Evolutionary conservation across 2,888 invertebrate species (phyloP), one percentile per base, ranked within the genome.

Genomic region (Ornithoptera priamus): DNA sequence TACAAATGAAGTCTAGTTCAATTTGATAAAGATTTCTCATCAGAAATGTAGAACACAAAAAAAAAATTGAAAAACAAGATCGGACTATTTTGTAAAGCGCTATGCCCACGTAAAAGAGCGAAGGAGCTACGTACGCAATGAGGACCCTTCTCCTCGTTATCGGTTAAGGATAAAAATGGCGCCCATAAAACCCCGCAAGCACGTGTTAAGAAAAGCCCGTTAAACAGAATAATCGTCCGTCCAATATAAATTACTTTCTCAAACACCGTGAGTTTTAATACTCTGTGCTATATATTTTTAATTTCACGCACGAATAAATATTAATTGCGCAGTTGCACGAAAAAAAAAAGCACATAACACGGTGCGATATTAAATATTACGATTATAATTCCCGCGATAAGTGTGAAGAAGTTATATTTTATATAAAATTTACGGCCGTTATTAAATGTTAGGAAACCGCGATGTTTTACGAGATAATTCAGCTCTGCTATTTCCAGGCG

Each of bases 301-400:
- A 85, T 85, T 85, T 84, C 85, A 84, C 82, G 85, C 81, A 71
- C 75, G 81, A 81, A 83, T 81, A 83, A 82, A 83, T 83, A 85
- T 83, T 84, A 84, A 84, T 85, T 83, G 78, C 62, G 30, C 73
- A 59, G 67, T 53, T 63, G 67, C 63, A 64, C 56, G 76, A 72
- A 79, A 75, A 75, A 77, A 74, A 69, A 74, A 18, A 15, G 10
- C 10, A 75, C 65, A 70, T 67, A 58, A 68, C 71, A 60, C 71
- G 65, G 68, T 42, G 36, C 67, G 67, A 61, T 74, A 75, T 74
- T 73, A 72, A 74, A 75, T 70, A 73, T 73, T 74, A 70, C 69
- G 71, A 71, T 74, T 70, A 61, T 67, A 70, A 67, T 72, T 71
- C 67, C 61, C 24, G 67, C 67, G 67, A 70, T 70, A 70, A 70